phyloP scores from a whole-genome alignment of 2,797 vertebrate species.

The Darevskia mixta region DNA sequence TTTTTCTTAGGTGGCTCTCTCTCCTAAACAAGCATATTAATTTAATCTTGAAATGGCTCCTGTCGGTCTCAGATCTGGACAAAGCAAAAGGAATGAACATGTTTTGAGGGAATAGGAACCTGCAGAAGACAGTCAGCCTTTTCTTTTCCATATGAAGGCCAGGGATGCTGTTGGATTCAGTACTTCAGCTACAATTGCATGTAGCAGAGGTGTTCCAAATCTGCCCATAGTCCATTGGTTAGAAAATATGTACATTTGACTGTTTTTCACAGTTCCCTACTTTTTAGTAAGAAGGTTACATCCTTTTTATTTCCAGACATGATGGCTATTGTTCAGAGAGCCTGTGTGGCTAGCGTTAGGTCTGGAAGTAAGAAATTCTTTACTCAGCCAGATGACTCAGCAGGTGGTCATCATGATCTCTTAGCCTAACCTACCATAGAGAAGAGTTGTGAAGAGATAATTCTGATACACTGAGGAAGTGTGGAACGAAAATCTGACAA shows the following conservation, averaged over 20 bases:
- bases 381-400: background rate
- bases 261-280: background rate
- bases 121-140: background rate
- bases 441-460: background rate
- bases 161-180: background rate
- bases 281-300: background rate
- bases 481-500: background rate
- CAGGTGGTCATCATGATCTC: background rate
- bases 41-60: background rate
- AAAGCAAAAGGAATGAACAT: background rate
- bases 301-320: no score
- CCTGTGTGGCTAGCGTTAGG: background rate
- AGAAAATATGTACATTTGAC: no score
- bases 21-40: background rate
- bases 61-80: background rate
- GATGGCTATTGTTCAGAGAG: background rate
- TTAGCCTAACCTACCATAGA: background rate
- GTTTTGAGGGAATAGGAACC: background rate
- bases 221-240: background rate
- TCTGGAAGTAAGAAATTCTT: background rate
- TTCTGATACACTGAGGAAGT: background rate
- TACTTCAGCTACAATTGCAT: background rate
- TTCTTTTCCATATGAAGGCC: background rate
- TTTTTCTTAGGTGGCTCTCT: conserved; percentile 20
- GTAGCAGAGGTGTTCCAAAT: background rate